These are phyloP conservation scores for Tapirus terrestris DNA, from an alignment of 2,113 vertebrate genomes.

Conservation along the genomic window DNA sequence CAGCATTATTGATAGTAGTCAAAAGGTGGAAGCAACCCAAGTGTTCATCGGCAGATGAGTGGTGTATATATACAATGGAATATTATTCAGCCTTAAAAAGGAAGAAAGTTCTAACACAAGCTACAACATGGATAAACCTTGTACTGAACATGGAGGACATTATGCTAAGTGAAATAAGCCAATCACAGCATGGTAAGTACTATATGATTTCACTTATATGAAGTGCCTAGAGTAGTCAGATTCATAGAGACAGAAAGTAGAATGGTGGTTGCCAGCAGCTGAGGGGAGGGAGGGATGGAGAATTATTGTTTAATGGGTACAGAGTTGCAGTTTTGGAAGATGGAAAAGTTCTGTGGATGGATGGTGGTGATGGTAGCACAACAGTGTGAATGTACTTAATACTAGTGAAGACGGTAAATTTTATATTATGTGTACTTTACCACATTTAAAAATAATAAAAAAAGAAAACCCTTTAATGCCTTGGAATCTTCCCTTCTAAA, in stretches of 20 bases:
- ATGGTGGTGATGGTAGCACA: not conserved
- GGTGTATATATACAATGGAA: not conserved
- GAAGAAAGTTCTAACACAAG: not conserved
- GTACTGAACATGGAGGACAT: not conserved
- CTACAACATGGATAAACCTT: not conserved
- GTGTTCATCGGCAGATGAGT: not conserved
- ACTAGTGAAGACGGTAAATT: not conserved
- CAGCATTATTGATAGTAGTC: not conserved
- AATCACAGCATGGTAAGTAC: not conserved
- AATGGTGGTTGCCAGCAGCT: not conserved
- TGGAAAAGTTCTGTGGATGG: not conserved
- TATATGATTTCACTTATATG: not conserved
- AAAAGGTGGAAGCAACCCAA: not conserved
- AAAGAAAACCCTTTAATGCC: not conserved
- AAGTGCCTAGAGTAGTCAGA: not conserved
- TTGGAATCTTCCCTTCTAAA: not conserved
- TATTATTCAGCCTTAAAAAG: not conserved
- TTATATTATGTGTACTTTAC: not conserved
- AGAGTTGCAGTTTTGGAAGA: not conserved
- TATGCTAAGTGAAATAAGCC: not conserved
- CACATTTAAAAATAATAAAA: not conserved
- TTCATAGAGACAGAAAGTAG: not conserved
- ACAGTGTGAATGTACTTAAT: not conserved
- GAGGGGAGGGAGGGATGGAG: not conserved
- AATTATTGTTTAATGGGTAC: not conserved